Evolutionary conservation across 2,113 vertebrate species (phyloP).

Genomic region (Notechis scutatus): DNA sequence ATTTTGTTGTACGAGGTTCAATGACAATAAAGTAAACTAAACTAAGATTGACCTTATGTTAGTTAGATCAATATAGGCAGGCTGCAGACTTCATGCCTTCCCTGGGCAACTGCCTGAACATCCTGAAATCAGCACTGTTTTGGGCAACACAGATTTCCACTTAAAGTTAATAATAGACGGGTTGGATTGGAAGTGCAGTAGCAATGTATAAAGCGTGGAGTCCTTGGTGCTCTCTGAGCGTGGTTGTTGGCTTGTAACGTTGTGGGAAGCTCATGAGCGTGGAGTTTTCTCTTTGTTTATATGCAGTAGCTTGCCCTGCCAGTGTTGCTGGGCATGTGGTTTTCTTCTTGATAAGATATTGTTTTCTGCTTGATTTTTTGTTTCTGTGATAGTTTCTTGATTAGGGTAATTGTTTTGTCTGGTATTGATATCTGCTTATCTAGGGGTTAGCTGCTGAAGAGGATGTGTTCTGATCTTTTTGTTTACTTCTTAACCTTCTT

Average conservation of each 20-base stretch:
- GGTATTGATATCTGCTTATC: background rate
- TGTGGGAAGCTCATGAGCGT: background rate
- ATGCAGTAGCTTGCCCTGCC: background rate
- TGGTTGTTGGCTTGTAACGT: too few species aligned
- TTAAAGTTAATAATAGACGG: background rate
- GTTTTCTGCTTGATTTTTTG: background rate
- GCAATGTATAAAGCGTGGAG: background rate
- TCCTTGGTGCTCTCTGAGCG: too few species aligned
- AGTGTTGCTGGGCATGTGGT: background rate
- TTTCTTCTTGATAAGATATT: background rate
- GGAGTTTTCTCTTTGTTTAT: background rate
- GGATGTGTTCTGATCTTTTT: background rate
- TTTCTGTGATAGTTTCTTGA: background rate
- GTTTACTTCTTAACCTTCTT: background rate
- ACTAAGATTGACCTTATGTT: too few species aligned
- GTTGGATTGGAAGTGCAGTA: background rate
- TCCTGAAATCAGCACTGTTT: background rate
- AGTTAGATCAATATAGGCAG: background rate
- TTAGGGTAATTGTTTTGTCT: background rate
- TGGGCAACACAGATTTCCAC: background rate
- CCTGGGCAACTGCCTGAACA: background rate
- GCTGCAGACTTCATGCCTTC: background rate
- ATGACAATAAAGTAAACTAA: too few species aligned
- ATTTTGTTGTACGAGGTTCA: too few species aligned
- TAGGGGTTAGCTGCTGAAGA: background rate